Evolutionary conservation across 2,113 vertebrate genomes (phyloP), one percentile per base, ranked within the genome.

Genomic region (Galemys pyrenaicus): DNA sequence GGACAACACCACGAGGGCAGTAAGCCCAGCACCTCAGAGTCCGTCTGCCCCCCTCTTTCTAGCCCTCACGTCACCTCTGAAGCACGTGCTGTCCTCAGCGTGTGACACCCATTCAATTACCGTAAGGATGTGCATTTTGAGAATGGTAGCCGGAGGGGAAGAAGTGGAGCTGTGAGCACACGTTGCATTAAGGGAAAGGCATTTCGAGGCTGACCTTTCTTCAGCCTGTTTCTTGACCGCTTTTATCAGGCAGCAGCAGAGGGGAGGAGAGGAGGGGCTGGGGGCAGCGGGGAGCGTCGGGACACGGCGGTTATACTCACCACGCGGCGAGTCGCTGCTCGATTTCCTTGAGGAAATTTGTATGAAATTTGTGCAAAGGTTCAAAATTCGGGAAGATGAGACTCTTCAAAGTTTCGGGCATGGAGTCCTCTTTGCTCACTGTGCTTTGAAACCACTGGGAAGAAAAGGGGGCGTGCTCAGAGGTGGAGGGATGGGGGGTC

Each of bases 341-440:
- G 97, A 99, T 98, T 98, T 99, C 99, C 98, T 99, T 99, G 97
- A 99, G 98, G 98, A 99, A 99, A 96, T 98, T 99, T n/a, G 98
- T 98, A 94, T 99, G 99, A 98, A 99, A 99, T 96, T 98, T 99
- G 98, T 99, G 98, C 97, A 99, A 98, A 73, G 99, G 99, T 97
- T 99, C 99, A 7, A 99, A 99, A 97, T 98, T 99, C 58, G 99
- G 99, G 97, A 99, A 99, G 95, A 99, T 95, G 67, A 98, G 97
- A 90, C 92, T 99, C 97, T 98, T 99, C 98, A 99, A 95, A 22
- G 98, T 97, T 78, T 99, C 99, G 0, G 99, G 99, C 98, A 99
- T 98, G 54, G 97, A 97, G 60, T 99, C 99, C 7, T 99, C 99
- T 96, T 99, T 98, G 88, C 96, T 98, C 81, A 99, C 98, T 28